Evolutionary conservation across 2,113 vertebrate genomes (phyloP).

Genomic region (Scatophagus argus): DNA sequence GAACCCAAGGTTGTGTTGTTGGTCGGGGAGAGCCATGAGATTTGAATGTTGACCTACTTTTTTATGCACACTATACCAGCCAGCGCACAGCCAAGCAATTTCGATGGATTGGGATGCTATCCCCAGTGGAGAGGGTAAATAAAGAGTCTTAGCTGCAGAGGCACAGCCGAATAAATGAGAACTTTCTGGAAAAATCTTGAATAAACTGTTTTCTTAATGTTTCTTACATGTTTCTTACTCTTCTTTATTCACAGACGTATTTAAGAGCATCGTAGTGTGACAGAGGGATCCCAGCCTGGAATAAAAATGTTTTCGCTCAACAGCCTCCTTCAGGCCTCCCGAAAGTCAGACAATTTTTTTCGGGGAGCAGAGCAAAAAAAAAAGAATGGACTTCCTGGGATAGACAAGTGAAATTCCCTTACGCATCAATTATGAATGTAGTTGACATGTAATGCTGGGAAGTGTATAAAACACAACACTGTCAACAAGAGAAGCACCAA

Average conservation of each 20-base stretch:
- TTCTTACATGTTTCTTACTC: neutral
- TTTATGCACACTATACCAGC: constrained; percentile 13
- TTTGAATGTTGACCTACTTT: constrained; percentile 67
- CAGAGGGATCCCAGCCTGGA: neutral
- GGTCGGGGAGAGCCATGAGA: constrained; percentile 23
- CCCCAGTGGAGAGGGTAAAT: constrained; percentile 15
- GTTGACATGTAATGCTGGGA: constrained; percentile 30
- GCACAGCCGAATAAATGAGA: neutral
- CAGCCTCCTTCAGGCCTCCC: neutral
- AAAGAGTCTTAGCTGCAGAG: constrained; percentile 11
- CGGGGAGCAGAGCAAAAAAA: constrained; percentile 4
- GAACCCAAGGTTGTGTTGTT: constrained; percentile 33
- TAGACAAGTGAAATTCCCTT: constrained; percentile 34
- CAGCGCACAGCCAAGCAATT: constrained; percentile 23
- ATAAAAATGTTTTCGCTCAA: neutral
- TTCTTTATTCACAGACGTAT: neutral
- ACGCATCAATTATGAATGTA: constrained; percentile 55
- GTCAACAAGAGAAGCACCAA: constrained; percentile 1
- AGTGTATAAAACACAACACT: constrained; percentile 24
- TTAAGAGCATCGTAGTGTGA: neutral
- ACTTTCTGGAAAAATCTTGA: constrained; percentile 5
- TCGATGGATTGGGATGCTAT: constrained; percentile 24
- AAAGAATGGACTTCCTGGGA: neutral
- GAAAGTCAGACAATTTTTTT: neutral
- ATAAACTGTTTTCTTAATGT: neutral